Percentiles rank a stretch among this genome's conserved stretches.
Evolutionary conservation across 2,113 vertebrate genomes (phyloP).

Genomic region (Diglossa brunneiventris): DNA sequence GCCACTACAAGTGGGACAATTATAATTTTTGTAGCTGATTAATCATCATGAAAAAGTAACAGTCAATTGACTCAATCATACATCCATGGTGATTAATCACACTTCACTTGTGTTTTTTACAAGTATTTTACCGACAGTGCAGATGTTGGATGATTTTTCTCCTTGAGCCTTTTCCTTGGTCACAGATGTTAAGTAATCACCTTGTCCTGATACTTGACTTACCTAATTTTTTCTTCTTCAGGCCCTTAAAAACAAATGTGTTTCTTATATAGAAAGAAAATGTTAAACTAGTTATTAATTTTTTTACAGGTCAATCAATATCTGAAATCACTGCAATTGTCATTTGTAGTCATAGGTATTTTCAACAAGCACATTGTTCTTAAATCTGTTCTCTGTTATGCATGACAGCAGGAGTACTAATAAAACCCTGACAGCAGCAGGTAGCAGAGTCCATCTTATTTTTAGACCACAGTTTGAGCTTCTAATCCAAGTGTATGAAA

Average conservation of each 20-base stretch:
- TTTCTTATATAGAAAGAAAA: constrained; percentile 68
- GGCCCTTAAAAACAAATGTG: constrained; percentile 67
- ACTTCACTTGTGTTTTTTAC: constrained; percentile 82
- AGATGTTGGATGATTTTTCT: constrained; percentile 81
- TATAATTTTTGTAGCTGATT: constrained; percentile 88
- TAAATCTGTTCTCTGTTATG: constrained; percentile 35
- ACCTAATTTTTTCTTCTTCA: constrained; percentile 64
- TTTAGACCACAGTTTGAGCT: constrained; percentile 27
- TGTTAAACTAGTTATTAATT: constrained; percentile 61
- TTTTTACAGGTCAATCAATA: constrained; percentile 69
- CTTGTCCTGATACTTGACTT: constrained; percentile 79
- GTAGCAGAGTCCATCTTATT: constrained; percentile 7
- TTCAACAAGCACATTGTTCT: constrained; percentile 44
- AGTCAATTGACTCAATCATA: constrained; percentile 88
- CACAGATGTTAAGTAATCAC: constrained; percentile 85
- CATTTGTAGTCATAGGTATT: constrained; percentile 59
- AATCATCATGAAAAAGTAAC: constrained; percentile 87
- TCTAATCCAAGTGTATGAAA: constrained; percentile 29
- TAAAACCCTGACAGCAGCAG: constrained; percentile 40
- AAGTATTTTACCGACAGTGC: constrained; percentile 82
- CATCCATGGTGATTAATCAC: constrained; percentile 85
- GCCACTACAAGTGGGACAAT: constrained; percentile 85
- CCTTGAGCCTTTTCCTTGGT: constrained; percentile 81
- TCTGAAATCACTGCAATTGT: constrained; percentile 60
- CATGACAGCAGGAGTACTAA: constrained; percentile 18